Evolutionary conservation across 2,113 vertebrate genomes (phyloP).

Genomic region (Saccopteryx leptura): DNA sequence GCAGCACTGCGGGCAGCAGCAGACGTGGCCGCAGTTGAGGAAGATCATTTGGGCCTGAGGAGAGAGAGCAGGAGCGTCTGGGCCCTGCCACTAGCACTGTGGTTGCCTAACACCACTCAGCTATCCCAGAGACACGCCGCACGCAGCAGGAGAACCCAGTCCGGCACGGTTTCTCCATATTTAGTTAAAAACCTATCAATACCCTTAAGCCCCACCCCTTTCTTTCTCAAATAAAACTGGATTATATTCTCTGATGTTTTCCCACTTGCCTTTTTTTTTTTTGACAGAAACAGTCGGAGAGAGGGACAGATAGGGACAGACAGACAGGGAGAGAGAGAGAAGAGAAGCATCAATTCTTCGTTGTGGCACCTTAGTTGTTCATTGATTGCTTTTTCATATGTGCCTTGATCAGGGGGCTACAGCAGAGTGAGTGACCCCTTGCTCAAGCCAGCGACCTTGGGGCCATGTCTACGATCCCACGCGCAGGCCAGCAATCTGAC

Average conservation of each 20-base stretch:
- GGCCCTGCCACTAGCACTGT: accelerated
- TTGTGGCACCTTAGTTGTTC: no score
- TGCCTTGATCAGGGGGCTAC: no score
- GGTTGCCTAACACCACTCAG: background rate
- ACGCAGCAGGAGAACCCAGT: background rate
- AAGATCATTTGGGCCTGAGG: slow-evolving; percentile 94
- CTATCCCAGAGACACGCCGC: accelerated
- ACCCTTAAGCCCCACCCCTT: background rate
- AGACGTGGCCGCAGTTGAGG: slow-evolving; percentile 96
- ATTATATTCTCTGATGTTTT: background rate
- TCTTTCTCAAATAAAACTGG: background rate
- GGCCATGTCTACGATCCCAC: no score
- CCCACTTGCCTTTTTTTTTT: background rate
- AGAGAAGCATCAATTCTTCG: no score
- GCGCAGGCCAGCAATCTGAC: no score
- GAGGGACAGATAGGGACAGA: no score
- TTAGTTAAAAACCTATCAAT: background rate
- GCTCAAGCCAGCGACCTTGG: no score
- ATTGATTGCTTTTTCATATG: no score
- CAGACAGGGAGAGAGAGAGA: no score
- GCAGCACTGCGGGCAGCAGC: slow-evolving; percentile 95
- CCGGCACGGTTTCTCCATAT: background rate
- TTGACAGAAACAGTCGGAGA: no score
- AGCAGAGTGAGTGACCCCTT: no score
- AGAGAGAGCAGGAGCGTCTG: background rate